phyloP scores from a whole-genome alignment of 2,797 vertebrate species.

The Gallinago solitaria region DNA sequence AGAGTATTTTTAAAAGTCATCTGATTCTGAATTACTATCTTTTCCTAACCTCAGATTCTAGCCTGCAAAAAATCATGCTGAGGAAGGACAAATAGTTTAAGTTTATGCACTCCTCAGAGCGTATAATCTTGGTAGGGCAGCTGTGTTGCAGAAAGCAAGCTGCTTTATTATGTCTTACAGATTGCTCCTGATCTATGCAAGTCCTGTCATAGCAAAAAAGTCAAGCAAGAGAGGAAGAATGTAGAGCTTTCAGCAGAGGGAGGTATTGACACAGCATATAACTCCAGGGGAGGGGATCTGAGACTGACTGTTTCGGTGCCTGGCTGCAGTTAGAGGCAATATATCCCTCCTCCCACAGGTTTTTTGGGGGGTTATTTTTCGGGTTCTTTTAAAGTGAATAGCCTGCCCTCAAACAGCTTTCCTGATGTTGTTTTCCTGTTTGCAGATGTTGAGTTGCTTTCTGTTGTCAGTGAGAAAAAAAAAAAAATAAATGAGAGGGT shows the following conservation, averaged over 20 bases:
- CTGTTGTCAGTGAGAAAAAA: neutral
- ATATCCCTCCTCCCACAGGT: neutral
- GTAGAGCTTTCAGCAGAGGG: slow-evolving; percentile 75
- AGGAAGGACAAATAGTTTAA: neutral
- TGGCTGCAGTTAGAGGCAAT: neutral
- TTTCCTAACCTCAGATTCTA: slow-evolving; percentile 1
- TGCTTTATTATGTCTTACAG: neutral
- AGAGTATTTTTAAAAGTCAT: slow-evolving; percentile 19
- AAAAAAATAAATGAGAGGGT: neutral
- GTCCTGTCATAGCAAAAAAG: neutral
- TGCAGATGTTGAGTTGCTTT: neutral
- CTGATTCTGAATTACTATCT: neutral
- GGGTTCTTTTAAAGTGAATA: neutral
- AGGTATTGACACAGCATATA: slow-evolving; percentile 71
- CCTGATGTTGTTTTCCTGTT: neutral
- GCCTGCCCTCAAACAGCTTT: neutral
- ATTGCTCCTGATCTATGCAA: neutral
- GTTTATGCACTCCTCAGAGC: neutral
- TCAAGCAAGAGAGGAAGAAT: slow-evolving; percentile 36
- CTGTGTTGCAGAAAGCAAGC: neutral
- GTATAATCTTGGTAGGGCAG: neutral
- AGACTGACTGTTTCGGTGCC: neutral
- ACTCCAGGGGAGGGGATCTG: neutral
- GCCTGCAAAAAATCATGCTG: neutral
- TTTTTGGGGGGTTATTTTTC: neutral